Percentiles rank a stretch among this genome's conserved stretches.
phyloP scores from a whole-genome alignment of 2,888 invertebrate genomes.

The Elegia similella region DNA sequence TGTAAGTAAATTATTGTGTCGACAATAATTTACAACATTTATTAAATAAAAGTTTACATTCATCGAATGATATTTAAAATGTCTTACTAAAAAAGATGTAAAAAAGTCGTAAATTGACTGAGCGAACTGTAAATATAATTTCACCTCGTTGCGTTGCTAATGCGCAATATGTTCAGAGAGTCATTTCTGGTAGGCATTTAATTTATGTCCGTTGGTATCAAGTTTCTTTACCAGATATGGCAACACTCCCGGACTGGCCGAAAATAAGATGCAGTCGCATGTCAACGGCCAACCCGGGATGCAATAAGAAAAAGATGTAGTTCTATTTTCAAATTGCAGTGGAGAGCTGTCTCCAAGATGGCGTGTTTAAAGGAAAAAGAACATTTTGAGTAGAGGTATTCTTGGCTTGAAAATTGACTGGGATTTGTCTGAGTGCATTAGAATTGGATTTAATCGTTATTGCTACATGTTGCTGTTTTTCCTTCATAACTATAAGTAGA shows the following conservation, averaged over 20 bases:
- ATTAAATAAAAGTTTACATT: too few relatives aligned
- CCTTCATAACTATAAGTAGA: too few relatives aligned
- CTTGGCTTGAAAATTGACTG: slow-evolving; percentile 19
- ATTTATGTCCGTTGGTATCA: slow-evolving; percentile 27
- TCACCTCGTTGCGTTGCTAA: too few relatives aligned
- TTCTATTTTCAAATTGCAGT: slow-evolving; percentile 75
- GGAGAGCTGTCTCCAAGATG: slow-evolving; percentile 47
- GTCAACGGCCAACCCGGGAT: slow-evolving; percentile 69
- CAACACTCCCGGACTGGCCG: slow-evolving; percentile 64
- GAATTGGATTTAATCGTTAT: not conserved
- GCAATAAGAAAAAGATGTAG: slow-evolving; percentile 63
- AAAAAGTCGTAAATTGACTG: too few relatives aligned
- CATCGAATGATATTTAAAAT: too few relatives aligned
- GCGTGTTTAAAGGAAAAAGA: slow-evolving; percentile 51
- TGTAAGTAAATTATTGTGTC: too few relatives aligned
- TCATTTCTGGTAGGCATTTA: too few relatives aligned
- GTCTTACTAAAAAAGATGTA: too few relatives aligned
- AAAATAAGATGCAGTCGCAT: slow-evolving; percentile 70
- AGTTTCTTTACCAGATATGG: slow-evolving; percentile 58
- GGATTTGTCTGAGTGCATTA: not conserved
- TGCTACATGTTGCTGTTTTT: too few relatives aligned
- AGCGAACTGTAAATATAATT: too few relatives aligned
- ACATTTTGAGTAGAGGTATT: slow-evolving; percentile 38
- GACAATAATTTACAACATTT: too few relatives aligned
- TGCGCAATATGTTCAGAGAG: too few relatives aligned